Base-by-base conservation (phyloP, 2,797 vertebrate genomes). In the Oophaga sylvatica region DNA sequence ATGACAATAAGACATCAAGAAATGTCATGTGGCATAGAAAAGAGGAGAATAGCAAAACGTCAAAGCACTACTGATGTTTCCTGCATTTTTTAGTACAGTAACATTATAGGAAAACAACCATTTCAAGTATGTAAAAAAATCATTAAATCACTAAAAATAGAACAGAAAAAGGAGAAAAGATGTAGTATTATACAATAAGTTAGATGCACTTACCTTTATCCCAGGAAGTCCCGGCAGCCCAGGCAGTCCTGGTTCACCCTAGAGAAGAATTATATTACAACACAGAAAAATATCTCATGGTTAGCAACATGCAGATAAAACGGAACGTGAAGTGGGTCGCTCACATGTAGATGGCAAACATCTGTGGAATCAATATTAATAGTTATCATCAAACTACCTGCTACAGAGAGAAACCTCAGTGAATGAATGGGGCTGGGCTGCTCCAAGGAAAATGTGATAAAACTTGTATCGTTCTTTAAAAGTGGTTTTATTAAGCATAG, bases 241-340 rank as follows among this genome's bases (percentile, higher is more conserved):
- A 95, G 98, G 98, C 93, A 99, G 98, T 95, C 98, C 98, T 96
- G 98, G 97, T 96, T 99, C 98, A 96, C 98, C 98, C 98, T 99
- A 97, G 82, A 96, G 95, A 96, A 98, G 97, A 97, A 98, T 97
- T 96, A 96, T 92, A 96, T 94, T 94, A 96, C 85, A 96, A 98
- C 98, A 97, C 94, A 97, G 96, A 90, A 87, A 81, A 56, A 59
- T 77, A 77, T 63, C 1, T 78, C 53, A 60, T 65, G 45, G 60
- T 78, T 35, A 85, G 57, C 57, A 76, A 67, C 16, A n/a, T 45
- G 22, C n/a, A 78, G 83, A 85, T 22, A 85, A 20, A 48, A 65
- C n/a, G 10, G 70, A 60, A 41, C 31, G 75, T 75, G 26, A 75
- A 59, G 29, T 45, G 57, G 71, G 35, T 35, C 11, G 56, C 45